These are phyloP conservation scores for Neodiprion pinetum DNA, from an alignment of 1,140 invertebrate species.

Conservation along the genomic window DNA sequence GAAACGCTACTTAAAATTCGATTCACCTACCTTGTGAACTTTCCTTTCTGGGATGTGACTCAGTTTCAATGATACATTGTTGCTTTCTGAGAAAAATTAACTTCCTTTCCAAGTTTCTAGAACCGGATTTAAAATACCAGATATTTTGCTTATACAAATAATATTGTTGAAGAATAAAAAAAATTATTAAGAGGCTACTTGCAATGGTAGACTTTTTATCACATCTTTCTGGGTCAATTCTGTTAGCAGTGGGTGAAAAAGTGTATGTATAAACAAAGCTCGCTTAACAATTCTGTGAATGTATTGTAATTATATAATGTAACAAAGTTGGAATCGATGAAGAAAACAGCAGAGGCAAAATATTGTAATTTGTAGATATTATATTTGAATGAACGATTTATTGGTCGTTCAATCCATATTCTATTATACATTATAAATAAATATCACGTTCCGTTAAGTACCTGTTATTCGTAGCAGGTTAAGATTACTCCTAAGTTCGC, in stretches of 20 bases:
- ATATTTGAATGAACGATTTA: slow-evolving; percentile 18
- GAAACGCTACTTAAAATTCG: slow-evolving; percentile 1
- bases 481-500: neutral
- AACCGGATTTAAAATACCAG: neutral
- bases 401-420: slow-evolving; percentile 21
- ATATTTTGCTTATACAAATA: neutral
- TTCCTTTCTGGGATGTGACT: neutral
- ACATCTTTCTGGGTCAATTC: neutral
- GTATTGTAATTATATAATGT: slow-evolving; percentile 19
- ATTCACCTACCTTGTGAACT: neutral
- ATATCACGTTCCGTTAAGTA: slow-evolving; percentile 34
- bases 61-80: neutral
- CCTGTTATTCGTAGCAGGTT: neutral
- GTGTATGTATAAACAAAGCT: neutral
- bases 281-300: slow-evolving; percentile 24
- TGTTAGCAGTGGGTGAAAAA: neutral
- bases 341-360: slow-evolving; percentile 20
- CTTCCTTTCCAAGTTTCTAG: neutral
- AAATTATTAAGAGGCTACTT: neutral
- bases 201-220: neutral
- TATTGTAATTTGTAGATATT: slow-evolving; percentile 36
- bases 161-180: too few relatives aligned
- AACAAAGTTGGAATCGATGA: slow-evolving; percentile 5
- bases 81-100: neutral
- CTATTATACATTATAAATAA: slow-evolving; percentile 35